Base-by-base conservation (phyloP, 2,113 vertebrate genomes). In the Pangasianodon hypophthalmus region DNA sequence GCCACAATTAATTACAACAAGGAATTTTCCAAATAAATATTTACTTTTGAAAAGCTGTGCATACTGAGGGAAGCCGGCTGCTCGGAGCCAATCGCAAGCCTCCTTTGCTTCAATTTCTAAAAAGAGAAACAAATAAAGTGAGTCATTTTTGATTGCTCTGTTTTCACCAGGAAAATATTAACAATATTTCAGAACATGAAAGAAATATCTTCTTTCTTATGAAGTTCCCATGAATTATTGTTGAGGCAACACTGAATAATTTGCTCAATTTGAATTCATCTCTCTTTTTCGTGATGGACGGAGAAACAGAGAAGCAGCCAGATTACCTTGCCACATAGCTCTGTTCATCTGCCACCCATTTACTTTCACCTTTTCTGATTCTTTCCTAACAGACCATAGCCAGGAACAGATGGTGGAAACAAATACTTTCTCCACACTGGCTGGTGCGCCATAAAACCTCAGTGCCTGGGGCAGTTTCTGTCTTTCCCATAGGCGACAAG, bases 21-120 rank as follows among this genome's bases (percentile, higher is more conserved):
- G 11, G 48, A 50, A 85, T 62, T 71, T 77, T 18, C 85, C 50
- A 87, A 71, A n/a, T 67, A 58, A 77, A 79, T 92, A 88, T 93
- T 96, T 97, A 98, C 98, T 97, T 97, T 96, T 96, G 93, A 97
- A 98, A 41, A 98, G 93, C 90, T 98, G 98, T 87, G 95, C 97
- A 88, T 98, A 99, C 92, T 98, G 97, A 90, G 97, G 97, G 75
- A 98, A 98, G 84, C 97, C 98, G 32, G 97, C 97, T 0, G 96
- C 97, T 92, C 91, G 95, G 92, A 98, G 96, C 97, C 98, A 98
- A 92, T 97, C 96, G 37, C 97, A 98, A 90, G 97, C 97, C 95
- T 97, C 97, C 92, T 95, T 97, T 90, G 97, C 97, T 96, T 99
- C 97, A 86, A 96, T 96, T 95, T 98, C 98, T 99, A 95, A 2